Evolutionary conservation across 2,888 invertebrate genomes (phyloP), one percentile per base, ranked within the genome.

Genomic region (Hoplodrina blanda): DNA sequence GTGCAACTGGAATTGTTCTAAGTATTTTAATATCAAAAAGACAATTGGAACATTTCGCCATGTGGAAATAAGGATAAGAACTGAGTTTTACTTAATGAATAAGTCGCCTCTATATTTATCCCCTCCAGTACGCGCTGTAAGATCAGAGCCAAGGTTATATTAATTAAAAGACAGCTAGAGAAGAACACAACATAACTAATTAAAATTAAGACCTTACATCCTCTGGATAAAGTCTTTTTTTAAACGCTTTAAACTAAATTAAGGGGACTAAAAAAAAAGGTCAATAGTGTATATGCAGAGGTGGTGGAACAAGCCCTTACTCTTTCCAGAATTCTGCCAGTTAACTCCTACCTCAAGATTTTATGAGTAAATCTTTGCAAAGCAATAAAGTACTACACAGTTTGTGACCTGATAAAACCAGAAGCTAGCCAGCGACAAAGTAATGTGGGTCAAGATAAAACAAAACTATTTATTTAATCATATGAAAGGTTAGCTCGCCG

Each of bases 381-480:
- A 66, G 74, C 49, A 71, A 71, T 71, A 74, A 74, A 74, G 25
- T 20, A 50, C 33, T 50, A 50, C 55, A 56, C 19, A 74, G 49
- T 71, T 71, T 71, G 66, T 74, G 55, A 44, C 49, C 33, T 50
- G 71, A 71, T 74, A 66, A 74, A 71, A 74, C 49, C 30, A 73
- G 66, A 66, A 55, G 65, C 73, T 52, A 52, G 55, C 37, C 25
- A 30, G 30, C 20, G 68, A 78, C 56, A 76, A 56, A 57, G 56
- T 25, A 50, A 37, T 60, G 5, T 53, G 52, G 77, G 77, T 77
- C 72, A 55, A 61, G 56, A 66, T 73, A 62, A 66, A 66, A 65
- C 55, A 61, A 78, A 75, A 60, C 65, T 56, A 71, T 74, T 74
- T 49, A 56, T 76, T 78, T 78, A 65, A 78, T 66, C 56, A 62